Percentiles rank a stretch among this genome's conserved stretches.
phyloP scores from a whole-genome alignment of 2,113 vertebrate species.

The Lasiurus borealis region DNA sequence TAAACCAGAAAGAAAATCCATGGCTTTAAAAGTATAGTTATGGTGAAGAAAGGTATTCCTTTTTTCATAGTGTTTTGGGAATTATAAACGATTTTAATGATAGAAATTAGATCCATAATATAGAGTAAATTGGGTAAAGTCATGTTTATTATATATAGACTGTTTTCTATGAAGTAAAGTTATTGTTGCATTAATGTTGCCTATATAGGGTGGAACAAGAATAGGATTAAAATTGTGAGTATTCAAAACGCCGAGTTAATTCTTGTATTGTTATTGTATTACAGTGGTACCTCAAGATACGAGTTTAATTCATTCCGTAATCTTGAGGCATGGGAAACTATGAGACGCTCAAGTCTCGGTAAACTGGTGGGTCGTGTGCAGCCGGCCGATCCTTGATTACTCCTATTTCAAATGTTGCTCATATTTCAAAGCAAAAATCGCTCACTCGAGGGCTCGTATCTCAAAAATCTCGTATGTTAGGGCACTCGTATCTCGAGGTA shows the following conservation, averaged over 20 bases:
- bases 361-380: too few species aligned
- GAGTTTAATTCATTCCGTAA: too few species aligned
- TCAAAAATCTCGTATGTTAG: too few species aligned
- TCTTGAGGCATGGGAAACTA: too few species aligned
- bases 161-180: neutral
- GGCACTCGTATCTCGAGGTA: too few species aligned
- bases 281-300: too few species aligned
- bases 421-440: too few species aligned
- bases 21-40: conserved; percentile 47
- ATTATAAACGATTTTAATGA: conserved; percentile 52
- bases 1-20: conserved; percentile 50
- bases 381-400: too few species aligned
- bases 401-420: too few species aligned
- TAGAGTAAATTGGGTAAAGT: conserved; percentile 19
- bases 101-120: conserved; percentile 54
- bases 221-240: neutral
- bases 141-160: conserved; percentile 19
- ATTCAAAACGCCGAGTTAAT: neutral
- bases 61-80: conserved; percentile 37
- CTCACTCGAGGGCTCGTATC: too few species aligned
- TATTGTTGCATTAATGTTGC: conserved; percentile 24
- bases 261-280: neutral
- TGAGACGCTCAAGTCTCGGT: too few species aligned
- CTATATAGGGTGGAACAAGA: neutral
- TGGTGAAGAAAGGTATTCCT: conserved; percentile 49